Percentiles rank a stretch among this genome's conserved stretches.
These are phyloP conservation scores for Promerops cafer DNA, from an alignment of 2,113 vertebrate species.

Conservation along the genomic window DNA sequence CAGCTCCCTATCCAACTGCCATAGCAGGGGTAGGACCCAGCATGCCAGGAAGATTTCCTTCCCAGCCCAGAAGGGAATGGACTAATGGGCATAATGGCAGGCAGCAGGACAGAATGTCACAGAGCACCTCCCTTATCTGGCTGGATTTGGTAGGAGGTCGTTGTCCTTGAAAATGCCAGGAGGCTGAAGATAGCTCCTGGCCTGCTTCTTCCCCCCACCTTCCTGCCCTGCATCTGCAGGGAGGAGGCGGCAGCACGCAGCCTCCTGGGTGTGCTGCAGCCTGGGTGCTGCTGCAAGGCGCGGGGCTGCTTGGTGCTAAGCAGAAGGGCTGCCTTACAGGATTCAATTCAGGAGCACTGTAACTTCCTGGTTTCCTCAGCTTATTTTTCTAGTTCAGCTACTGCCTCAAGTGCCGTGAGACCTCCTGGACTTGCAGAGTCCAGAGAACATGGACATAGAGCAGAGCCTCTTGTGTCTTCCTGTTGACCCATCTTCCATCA, in stretches of 20 bases:
- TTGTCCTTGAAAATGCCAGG: background rate
- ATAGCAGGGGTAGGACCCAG: background rate
- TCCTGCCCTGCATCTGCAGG: background rate
- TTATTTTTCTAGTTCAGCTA: background rate
- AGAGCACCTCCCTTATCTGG: background rate
- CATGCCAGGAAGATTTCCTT: background rate
- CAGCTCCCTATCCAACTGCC: background rate
- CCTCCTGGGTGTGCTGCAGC: background rate
- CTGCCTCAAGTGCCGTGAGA: background rate
- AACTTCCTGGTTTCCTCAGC: background rate
- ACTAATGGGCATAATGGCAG: background rate
- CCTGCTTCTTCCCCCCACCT: background rate
- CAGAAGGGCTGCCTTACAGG: background rate
- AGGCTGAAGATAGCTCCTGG: background rate
- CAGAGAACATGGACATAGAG: accelerated
- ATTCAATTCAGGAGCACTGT: background rate
- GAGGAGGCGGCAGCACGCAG: accelerated
- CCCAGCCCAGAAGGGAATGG: background rate
- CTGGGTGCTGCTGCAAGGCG: background rate
- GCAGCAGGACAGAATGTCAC: background rate
- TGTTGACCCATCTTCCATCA: accelerated
- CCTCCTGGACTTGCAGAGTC: accelerated
- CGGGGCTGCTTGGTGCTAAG: accelerated
- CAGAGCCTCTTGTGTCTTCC: background rate
- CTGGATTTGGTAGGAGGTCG: background rate